Evolutionary conservation across 2,888 invertebrate species (phyloP), one percentile per base, ranked within the genome.

Genomic region (Dryadula phaetusa): DNA sequence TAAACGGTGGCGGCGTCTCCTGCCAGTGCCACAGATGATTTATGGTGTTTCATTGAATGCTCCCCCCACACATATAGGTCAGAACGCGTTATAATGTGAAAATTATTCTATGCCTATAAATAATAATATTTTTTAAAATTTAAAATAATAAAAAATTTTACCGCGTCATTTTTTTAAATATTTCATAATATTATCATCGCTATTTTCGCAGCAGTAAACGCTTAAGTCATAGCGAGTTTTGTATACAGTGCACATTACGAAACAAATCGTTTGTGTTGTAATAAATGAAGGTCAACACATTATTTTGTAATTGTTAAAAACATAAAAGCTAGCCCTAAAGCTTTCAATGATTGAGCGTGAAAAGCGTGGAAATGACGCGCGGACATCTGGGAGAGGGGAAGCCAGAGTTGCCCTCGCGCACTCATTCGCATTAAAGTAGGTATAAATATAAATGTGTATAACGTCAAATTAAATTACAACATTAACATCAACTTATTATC

Each of bases 341-440:
- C 73, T 73, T 73, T 69, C 70, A 71, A 68, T 67, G 70, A 71
- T 70, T 67, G 54, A 66, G 66, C 76, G 74, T 79, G 85, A 81
- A 86, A 87, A 88, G 86, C 82, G 82, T 82, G 82, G 83, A 84
- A 76, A 76, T 83, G 81, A 83, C 83, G 86, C 86, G 85, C 85
- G 85, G 69, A 70, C 67, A 62, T 65, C 67, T 71, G 70, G 69
- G 70, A 72, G 69, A 56, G 70, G 73, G 70, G 67, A 56, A 65
- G 72, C 77, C 14, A 28, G 60, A 18, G 60, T 46, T 18, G 60
- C 60, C 44, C 7, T 44, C 60, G 10, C 6, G 14, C 14, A 3
- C 8, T 4, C 20, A 14, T 22, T 22, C 1, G n/a, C 56, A 37
- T 14, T 22, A 40, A 22, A n/a, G 4, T 40, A 22, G 37, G 56